Percentiles rank a stretch among this genome's conserved stretches.
phyloP scores from a whole-genome alignment of 2,113 vertebrate species.

The Candoia aspera region DNA sequence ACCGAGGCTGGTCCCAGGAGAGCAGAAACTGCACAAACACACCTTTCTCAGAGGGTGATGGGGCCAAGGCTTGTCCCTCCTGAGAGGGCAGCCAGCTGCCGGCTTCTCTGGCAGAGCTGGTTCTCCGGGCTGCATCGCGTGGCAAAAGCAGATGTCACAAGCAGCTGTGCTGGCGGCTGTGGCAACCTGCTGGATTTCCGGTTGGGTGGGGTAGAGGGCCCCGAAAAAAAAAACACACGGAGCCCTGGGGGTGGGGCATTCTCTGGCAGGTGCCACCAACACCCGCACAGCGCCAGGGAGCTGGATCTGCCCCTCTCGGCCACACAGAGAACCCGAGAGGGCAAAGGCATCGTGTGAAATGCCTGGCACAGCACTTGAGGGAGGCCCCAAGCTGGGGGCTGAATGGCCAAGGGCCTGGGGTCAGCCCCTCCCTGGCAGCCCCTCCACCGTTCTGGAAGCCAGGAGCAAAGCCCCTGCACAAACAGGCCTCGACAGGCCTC shows the following conservation, averaged over 20 bases:
- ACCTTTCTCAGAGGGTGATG: neutral
- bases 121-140: neutral
- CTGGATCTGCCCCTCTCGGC: neutral
- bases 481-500: neutral
- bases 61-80: neutral
- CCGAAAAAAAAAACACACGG: neutral
- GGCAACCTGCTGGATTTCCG: slow-evolving; percentile 5
- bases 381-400: neutral
- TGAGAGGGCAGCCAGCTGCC: neutral
- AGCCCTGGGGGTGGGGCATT: neutral
- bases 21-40: neutral
- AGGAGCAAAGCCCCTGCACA: neutral
- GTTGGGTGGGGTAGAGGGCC: neutral
- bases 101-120: neutral
- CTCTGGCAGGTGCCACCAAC: neutral
- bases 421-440: no score
- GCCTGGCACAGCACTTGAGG: neutral
- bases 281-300: neutral
- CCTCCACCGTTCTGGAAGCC: neutral
- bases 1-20: no score
- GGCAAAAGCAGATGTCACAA: neutral
- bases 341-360: neutral
- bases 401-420: neutral
- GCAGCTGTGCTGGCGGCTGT: accelerated
- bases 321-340: no score